Evolutionary conservation across 2,888 invertebrate genomes (phyloP).

Genomic region (Aelia acuminata): DNA sequence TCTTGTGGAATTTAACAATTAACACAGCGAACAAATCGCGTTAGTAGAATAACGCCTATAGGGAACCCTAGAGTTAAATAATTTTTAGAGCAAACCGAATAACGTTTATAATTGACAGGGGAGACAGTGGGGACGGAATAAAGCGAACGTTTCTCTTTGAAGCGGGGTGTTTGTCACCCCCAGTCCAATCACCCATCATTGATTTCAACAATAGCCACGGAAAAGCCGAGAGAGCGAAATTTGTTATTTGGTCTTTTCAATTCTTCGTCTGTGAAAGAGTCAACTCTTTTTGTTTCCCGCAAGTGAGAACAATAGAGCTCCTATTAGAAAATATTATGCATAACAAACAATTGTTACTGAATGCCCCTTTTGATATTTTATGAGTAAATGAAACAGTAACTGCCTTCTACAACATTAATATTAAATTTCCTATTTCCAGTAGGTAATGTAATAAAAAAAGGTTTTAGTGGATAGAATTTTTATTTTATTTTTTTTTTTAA

Average conservation of each 20-base stretch:
- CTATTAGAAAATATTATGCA: background rate
- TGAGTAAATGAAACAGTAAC: no score
- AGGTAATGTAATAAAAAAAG: no score
- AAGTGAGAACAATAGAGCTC: background rate
- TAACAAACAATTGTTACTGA: no score
- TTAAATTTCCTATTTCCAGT: no score
- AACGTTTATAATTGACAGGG: conserved; percentile 23
- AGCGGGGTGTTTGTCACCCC: background rate
- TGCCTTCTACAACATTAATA: no score
- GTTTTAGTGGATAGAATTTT: no score
- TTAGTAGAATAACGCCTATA: background rate
- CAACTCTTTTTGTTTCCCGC: background rate
- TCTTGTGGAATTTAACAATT: background rate
- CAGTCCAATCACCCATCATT: conserved; percentile 31
- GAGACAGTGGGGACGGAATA: background rate
- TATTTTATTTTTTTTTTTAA: no score
- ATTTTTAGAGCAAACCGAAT: conserved; percentile 12
- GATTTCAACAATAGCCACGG: conserved; percentile 16
- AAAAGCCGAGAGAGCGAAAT: background rate
- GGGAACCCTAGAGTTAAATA: conserved; percentile 1
- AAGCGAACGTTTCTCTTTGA: conserved; percentile 21
- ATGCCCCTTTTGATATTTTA: no score
- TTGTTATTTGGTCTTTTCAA: conserved; percentile 33
- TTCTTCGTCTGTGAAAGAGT: background rate
- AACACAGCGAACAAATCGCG: background rate